Base-by-base conservation (phyloP, 37 sponge, comb jelly and placozoan genomes). In the Ianthella basta region DNA sequence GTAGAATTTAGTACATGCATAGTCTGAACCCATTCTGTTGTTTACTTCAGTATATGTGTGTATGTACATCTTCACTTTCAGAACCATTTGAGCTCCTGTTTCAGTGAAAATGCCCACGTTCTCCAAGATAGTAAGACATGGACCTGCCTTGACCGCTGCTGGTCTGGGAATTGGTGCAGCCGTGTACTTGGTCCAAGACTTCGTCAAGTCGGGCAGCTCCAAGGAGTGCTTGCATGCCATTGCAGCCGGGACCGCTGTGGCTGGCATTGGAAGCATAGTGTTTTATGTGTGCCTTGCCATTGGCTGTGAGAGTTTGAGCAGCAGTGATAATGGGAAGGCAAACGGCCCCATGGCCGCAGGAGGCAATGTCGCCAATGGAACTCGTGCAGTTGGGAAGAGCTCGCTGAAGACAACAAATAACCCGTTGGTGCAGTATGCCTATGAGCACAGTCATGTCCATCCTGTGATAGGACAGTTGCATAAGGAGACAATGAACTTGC, bases 81-180 rank as follows among this genome's bases (percentile, higher is more conserved):
- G n/a, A n/a, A n/a, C n/a, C 8, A 44, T 10, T 44, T 8, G 8
- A 3, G 6, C 3, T 44, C 50, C 50, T 10, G 8, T 44, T 44
- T 44, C 50, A 44, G 50, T 8, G 50, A 23, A 30, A 69, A 75
- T 75, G 78, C 78, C 78, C 4, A 75, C 78, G 15, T 24, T 39
- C 14, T 75, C 78, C 50, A 75, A 75, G 53, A 8, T 75, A 40
- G 54, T 24, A 15, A 75, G 12, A 3, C 44, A 75, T 41, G 78
- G 78, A 0, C 10, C 78, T 36, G 78, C 40, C n/a, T 50, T 75
- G 53, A n/a, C 78, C 13, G 78, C 78, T 4, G 78, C 24, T 75
- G 78, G 53, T 20, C 1, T 75, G 20, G 78, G 78, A 41, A 4
- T 75, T 24, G 78, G 78, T 24, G 78, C 78, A 75, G 78, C 78